Conservation (phyloP, 2,888 invertebrate genomes). For the Taenaris catops region DNA sequence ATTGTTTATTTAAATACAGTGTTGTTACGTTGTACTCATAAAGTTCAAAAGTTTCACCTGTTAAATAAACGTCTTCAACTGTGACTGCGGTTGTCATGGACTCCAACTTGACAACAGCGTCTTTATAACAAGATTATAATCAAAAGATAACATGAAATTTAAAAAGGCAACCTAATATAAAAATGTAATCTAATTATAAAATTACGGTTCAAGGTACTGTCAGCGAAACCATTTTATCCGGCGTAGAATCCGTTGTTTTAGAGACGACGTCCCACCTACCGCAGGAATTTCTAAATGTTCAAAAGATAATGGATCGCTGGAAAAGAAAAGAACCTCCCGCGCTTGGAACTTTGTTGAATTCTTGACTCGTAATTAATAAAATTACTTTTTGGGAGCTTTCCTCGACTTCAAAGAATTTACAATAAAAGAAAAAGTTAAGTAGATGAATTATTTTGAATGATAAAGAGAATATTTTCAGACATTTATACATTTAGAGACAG, state of each 20-base stretch:
- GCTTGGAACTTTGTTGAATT: slow-evolving; percentile 76
- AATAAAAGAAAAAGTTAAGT: slow-evolving; percentile 78
- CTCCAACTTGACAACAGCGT: no score
- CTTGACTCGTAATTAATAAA: slow-evolving; percentile 80
- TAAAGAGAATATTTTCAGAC: slow-evolving; percentile 71
- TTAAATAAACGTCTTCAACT: no score
- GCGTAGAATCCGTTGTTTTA: slow-evolving; percentile 27
- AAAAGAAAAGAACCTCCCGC: slow-evolving; percentile 73
- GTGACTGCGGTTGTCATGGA: no score
- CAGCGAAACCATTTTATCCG: slow-evolving; percentile 22
- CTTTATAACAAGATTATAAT: no score
- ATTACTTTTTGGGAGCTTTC: slow-evolving; percentile 79
- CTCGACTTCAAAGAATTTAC: slow-evolving; percentile 77
- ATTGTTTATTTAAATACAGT: no score
- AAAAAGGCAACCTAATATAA: slow-evolving; percentile 1
- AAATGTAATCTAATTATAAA: slow-evolving; percentile 20
- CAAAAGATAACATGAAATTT: background rate
- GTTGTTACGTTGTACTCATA: no score
- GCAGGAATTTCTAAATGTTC: slow-evolving; percentile 77
- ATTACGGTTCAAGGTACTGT: slow-evolving; percentile 20
- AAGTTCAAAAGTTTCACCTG: no score
- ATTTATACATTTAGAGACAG: slow-evolving; percentile 58
- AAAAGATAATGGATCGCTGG: slow-evolving; percentile 77
- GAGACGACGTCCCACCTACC: slow-evolving; percentile 43
- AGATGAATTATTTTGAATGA: slow-evolving; percentile 77